Conservation (phyloP, 2,113 vertebrate genomes). For the Oncorhynchus keta region DNA sequence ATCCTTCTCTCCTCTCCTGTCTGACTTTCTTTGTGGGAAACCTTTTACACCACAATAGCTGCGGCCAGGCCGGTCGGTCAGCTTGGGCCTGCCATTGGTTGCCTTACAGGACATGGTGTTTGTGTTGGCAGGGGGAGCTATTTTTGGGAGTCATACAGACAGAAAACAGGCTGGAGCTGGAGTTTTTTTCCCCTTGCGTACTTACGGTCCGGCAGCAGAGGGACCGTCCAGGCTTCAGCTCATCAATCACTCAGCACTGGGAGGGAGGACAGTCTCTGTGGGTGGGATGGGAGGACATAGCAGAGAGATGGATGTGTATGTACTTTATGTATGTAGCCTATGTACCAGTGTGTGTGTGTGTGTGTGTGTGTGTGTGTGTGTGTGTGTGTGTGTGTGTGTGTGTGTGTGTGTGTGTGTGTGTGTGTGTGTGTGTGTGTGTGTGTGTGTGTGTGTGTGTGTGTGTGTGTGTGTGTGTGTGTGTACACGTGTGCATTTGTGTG, state of each 20-base stretch:
- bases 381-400: background rate
- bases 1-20: conserved; percentile 33
- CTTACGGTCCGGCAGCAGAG: conserved; percentile 39
- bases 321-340: conserved; percentile 12
- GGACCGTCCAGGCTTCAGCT: conserved; percentile 40
- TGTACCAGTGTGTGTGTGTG: background rate
- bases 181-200: conserved; percentile 37
- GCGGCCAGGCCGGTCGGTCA: conserved; percentile 21
- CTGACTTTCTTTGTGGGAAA: conserved; percentile 69
- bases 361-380: background rate
- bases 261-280: conserved; percentile 62
- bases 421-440: background rate
- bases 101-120: conserved; percentile 58
- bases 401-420: conserved; percentile 1
- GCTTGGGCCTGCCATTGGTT: conserved; percentile 46
- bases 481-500: conserved; percentile 1
- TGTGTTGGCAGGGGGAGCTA: conserved; percentile 65
- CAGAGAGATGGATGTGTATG: conserved; percentile 39
- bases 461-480: background rate
- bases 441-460: conserved; percentile 11
- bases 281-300: conserved; percentile 58
- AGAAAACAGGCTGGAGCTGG: conserved; percentile 46
- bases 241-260: conserved; percentile 67
- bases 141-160: conserved; percentile 58
- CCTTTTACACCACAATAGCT: conserved; percentile 64